Evolutionary conservation across 2,888 invertebrate species (phyloP).

Genomic region (Hirtodrosophila cameraria): DNA sequence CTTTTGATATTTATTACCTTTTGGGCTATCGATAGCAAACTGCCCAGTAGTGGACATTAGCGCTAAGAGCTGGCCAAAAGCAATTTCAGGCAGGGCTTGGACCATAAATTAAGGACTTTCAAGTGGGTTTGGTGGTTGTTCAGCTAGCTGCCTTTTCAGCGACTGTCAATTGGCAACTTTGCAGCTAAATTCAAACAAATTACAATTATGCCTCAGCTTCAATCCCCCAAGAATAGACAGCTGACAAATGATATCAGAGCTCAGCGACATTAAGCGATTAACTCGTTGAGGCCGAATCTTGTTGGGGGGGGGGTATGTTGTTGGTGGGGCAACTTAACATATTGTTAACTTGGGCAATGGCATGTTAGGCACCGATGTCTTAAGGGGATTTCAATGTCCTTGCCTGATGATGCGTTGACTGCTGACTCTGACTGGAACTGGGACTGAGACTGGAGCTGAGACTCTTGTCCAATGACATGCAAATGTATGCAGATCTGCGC

Average conservation of each 20-base stretch:
- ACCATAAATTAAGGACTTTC: constrained; percentile 65
- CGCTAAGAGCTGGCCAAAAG: constrained; percentile 58
- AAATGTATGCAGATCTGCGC: constrained; percentile 83
- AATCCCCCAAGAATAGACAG: constrained; percentile 44
- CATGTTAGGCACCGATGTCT: constrained; percentile 66
- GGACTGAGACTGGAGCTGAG: too few relatives aligned
- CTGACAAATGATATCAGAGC: constrained; percentile 77
- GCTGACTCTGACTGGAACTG: constrained; percentile 31
- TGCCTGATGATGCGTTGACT: constrained; percentile 71
- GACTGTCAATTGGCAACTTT: constrained; percentile 56
- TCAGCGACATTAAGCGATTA: constrained; percentile 76
- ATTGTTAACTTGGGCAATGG: constrained; percentile 72
- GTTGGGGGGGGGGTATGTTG: background rate
- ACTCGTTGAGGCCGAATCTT: constrained; percentile 59
- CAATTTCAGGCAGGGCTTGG: constrained; percentile 53
- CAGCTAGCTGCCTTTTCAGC: too few relatives aligned
- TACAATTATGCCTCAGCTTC: constrained; percentile 58
- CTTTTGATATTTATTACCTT: constrained; percentile 81
- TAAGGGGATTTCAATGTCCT: constrained; percentile 79
- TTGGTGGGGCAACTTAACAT: constrained; percentile 71
- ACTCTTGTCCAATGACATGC: constrained; percentile 74
- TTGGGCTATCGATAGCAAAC: constrained; percentile 40
- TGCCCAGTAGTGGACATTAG: constrained; percentile 67
- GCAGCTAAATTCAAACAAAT: constrained; percentile 68
- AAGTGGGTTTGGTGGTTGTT: constrained; percentile 27